These are phyloP conservation scores for Eurois occulta DNA, from an alignment of 2,888 invertebrate genomes.

Conservation along the genomic window DNA sequence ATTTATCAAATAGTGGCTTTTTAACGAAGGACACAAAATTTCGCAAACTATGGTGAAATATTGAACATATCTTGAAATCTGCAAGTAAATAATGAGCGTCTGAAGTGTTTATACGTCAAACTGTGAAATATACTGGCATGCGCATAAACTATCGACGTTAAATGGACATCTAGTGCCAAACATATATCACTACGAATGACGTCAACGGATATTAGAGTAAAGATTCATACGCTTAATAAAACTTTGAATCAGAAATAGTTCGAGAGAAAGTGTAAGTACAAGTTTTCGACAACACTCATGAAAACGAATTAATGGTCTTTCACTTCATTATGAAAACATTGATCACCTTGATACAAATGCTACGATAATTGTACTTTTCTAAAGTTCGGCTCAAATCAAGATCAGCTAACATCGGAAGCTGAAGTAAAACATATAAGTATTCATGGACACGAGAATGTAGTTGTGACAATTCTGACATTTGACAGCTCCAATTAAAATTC, in stretches of 20 bases:
- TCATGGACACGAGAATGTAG: constrained; percentile 9
- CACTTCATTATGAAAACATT: background rate
- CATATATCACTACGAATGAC: constrained; percentile 51
- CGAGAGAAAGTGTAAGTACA: background rate
- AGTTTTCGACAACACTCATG: background rate
- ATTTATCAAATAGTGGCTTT: constrained; percentile 10
- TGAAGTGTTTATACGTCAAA: constrained; percentile 22
- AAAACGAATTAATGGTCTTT: background rate
- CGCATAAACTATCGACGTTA: constrained; percentile 33
- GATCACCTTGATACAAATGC: background rate
- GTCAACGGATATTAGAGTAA: constrained; percentile 35
- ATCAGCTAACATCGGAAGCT: background rate
- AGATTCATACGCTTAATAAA: constrained; percentile 13
- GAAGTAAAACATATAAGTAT: constrained; percentile 8
- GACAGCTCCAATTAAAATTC: background rate
- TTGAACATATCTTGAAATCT: constrained; percentile 20
- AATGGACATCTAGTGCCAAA: constrained; percentile 45
- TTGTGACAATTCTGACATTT: background rate
- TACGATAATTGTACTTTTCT: background rate
- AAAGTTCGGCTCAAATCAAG: background rate
- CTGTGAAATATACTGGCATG: constrained; percentile 27
- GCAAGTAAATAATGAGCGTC: constrained; percentile 1
- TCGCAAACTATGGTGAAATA: background rate
- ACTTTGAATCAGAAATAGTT: constrained; percentile 16
- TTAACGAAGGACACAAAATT: background rate